Conservation (phyloP, 2,888 invertebrate species). For the Pteria penguin region DNA sequence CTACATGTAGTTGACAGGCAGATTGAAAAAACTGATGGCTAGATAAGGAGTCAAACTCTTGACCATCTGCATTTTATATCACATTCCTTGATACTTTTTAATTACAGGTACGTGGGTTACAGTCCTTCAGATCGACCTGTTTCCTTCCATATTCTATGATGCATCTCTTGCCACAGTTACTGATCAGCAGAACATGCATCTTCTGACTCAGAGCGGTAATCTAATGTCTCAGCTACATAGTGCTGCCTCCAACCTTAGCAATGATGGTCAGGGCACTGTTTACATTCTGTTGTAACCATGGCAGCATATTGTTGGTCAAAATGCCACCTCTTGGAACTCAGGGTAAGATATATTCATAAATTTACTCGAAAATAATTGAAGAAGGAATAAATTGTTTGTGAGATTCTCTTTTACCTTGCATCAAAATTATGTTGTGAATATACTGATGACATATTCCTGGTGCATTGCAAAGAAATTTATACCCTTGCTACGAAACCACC, state of each 20-base stretch:
- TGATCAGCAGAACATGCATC: constrained; percentile 87
- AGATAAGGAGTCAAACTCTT: too few relatives aligned
- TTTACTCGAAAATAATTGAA: too few relatives aligned
- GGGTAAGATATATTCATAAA: too few relatives aligned
- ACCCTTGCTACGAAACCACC: too few relatives aligned
- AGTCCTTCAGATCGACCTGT: constrained; percentile 59
- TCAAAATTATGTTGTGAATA: too few relatives aligned
- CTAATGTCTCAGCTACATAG: constrained; percentile 85
- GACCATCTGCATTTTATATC: too few relatives aligned
- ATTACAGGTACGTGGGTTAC: constrained; percentile 67
- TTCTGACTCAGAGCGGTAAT: constrained; percentile 83
- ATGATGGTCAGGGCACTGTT: constrained; percentile 87
- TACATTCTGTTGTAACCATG: constrained; percentile 88
- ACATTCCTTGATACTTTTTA: background rate
- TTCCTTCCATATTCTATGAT: constrained; percentile 89
- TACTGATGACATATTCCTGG: too few relatives aligned
- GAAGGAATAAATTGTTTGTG: too few relatives aligned
- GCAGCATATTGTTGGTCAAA: constrained; percentile 86
- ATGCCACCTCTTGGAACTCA: constrained; percentile 81
- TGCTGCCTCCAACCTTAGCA: constrained; percentile 85
- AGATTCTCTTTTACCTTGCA: too few relatives aligned
- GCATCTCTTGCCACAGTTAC: constrained; percentile 84
- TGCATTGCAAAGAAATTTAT: too few relatives aligned
- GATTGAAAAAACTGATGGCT: too few relatives aligned
- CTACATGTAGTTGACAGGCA: too few relatives aligned